Evolutionary conservation across 2,888 invertebrate genomes (phyloP).

Genomic region (Cheilosia impressa): DNA sequence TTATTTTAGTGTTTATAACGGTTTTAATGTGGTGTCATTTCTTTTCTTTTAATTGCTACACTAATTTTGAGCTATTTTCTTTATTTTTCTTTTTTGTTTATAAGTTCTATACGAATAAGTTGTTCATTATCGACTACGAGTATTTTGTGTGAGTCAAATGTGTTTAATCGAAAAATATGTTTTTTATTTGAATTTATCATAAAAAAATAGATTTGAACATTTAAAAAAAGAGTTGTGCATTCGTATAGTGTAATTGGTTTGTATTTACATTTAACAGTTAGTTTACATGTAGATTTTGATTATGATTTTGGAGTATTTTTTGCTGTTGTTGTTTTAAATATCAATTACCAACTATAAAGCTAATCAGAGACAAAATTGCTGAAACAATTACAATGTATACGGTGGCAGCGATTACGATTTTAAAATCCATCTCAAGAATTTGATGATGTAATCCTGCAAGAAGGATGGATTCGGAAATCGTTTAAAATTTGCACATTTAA

Average conservation of each 20-base stretch:
- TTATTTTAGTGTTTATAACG: slow-evolving; percentile 49
- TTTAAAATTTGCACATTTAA: slow-evolving; percentile 71
- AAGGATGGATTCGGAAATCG: slow-evolving; percentile 78
- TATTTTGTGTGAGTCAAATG: slow-evolving; percentile 19
- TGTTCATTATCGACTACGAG: not conserved
- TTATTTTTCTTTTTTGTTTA: slow-evolving; percentile 19
- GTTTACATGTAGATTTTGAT: slow-evolving; percentile 62
- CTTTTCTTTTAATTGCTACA: slow-evolving; percentile 17
- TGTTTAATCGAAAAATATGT: slow-evolving; percentile 38
- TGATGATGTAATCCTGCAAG: slow-evolving; percentile 83
- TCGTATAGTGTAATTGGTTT: slow-evolving; percentile 58
- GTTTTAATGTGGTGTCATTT: slow-evolving; percentile 20
- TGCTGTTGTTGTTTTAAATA: slow-evolving; percentile 58
- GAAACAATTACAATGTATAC: slow-evolving; percentile 80
- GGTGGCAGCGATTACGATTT: slow-evolving; percentile 82
- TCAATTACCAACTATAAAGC: slow-evolving; percentile 77
- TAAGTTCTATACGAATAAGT: slow-evolving; percentile 19
- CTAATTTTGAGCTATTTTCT: slow-evolving; percentile 25
- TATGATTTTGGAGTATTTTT: slow-evolving; percentile 9
- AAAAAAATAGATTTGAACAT: slow-evolving; percentile 63
- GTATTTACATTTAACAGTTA: slow-evolving; percentile 60
- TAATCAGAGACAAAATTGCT: slow-evolving; percentile 79
- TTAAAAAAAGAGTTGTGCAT: slow-evolving; percentile 39
- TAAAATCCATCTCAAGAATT: slow-evolving; percentile 84
- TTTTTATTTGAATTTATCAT: slow-evolving; percentile 37